Percentiles rank a stretch among this genome's conserved stretches.
These are phyloP conservation scores for Monopis laevigella DNA, from an alignment of 2,888 invertebrate species.

Conservation along the genomic window DNA sequence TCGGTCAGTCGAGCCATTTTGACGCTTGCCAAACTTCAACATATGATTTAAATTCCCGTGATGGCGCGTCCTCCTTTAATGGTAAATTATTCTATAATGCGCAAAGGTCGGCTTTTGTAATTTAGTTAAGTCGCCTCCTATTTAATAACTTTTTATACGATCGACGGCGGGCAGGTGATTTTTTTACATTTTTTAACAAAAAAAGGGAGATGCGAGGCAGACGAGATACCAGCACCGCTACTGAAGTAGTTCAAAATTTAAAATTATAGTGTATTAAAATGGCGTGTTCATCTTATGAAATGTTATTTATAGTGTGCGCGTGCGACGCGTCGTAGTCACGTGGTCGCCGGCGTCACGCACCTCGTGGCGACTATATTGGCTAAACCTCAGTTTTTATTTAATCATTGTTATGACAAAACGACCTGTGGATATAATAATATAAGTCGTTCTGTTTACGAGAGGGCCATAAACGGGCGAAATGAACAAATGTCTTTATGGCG, in stretches of 20 bases:
- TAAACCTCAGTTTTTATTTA: constrained; percentile 1
- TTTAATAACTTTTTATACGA: constrained; percentile 57
- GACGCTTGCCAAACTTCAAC: constrained; percentile 50
- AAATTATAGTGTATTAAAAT: constrained; percentile 61
- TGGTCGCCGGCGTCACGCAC: constrained; percentile 10
- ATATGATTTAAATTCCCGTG: constrained; percentile 50
- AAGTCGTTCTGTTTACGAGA: constrained; percentile 34
- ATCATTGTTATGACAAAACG: constrained; percentile 30
- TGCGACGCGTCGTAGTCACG: constrained; percentile 28
- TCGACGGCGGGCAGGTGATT: constrained; percentile 50
- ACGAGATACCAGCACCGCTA: constrained; percentile 33
- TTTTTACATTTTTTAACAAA: constrained; percentile 31
- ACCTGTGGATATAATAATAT: constrained; percentile 49
- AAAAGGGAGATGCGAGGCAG: constrained; percentile 27
- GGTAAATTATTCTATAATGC: constrained; percentile 60
- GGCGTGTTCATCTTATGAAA: constrained; percentile 41
- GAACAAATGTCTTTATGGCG: constrained; percentile 59
- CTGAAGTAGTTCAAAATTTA: constrained; percentile 61
- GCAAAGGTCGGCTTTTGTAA: constrained; percentile 62
- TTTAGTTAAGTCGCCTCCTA: constrained; percentile 65
- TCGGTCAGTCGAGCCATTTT: constrained; percentile 45
- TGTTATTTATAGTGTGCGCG: constrained; percentile 49
- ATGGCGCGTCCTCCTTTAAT: constrained; percentile 28
- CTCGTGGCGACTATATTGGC: constrained; percentile 16
- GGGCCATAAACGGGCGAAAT: constrained; percentile 47